Conservation (phyloP, 2,113 vertebrate genomes). For the Epinephelus lanceolatus region DNA sequence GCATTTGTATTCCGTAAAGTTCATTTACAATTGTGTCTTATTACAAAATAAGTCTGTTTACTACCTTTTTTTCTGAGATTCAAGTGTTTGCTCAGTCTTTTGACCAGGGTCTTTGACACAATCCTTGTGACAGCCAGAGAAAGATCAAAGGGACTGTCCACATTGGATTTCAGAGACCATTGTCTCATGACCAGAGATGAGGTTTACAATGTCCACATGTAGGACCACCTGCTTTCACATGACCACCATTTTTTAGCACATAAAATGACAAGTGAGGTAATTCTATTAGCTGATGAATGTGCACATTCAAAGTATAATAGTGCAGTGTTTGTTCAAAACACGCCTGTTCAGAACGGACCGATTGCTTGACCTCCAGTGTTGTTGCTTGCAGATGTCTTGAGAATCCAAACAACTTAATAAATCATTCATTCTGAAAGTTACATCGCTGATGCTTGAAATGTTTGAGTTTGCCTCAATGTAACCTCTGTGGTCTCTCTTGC, state of each 20-base stretch:
- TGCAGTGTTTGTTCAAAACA: too few relatives aligned
- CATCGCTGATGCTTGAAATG: too few relatives aligned
- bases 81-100: neutral
- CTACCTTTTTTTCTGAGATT: neutral
- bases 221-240: neutral
- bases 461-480: too few relatives aligned
- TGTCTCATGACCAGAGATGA: neutral
- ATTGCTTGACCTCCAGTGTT: too few relatives aligned
- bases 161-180: neutral
- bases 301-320: too few relatives aligned
- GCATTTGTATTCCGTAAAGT: neutral
- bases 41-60: neutral
- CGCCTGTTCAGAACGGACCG: too few relatives aligned
- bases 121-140: neutral
- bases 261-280: neutral
- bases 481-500: too few relatives aligned
- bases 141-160: conserved; percentile 14
- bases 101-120: neutral
- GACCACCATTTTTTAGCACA: neutral
- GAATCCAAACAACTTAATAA: too few relatives aligned
- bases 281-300: neutral
- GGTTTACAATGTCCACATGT: neutral
- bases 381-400: too few relatives aligned
- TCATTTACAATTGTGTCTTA: neutral
- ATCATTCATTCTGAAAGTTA: too few relatives aligned